Evolutionary conservation across 1,140 invertebrate genomes (phyloP).

Genomic region (Galendromus occidentalis): DNA sequence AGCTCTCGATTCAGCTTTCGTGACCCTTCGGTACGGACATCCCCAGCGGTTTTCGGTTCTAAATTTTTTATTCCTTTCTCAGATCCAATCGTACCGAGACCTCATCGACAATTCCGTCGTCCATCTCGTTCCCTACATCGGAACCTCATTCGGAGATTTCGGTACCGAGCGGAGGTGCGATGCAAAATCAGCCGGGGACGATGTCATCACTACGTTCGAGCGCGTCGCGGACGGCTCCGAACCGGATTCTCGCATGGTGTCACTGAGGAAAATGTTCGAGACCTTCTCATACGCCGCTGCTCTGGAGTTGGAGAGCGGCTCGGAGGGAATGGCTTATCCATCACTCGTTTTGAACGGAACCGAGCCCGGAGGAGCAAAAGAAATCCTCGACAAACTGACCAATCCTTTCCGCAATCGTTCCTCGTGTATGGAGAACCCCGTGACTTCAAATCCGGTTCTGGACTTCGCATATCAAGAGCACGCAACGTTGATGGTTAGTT

Average conservation of each 20-base stretch:
- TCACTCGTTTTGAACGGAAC: not conserved
- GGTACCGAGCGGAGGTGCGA: not conserved
- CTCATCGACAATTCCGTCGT: not conserved
- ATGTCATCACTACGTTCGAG: not conserved
- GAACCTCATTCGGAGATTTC: not conserved
- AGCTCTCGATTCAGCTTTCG: too few species aligned
- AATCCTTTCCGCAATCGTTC: not conserved
- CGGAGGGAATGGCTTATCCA: not conserved
- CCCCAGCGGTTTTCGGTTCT: not conserved
- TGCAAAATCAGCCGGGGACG: not conserved
- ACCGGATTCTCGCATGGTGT: not conserved
- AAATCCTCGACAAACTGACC: not conserved
- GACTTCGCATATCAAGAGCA: slow-evolving; percentile 10
- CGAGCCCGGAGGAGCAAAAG: not conserved
- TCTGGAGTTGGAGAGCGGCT: not conserved
- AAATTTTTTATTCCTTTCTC: not conserved
- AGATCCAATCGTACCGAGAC: not conserved
- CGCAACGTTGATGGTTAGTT: not conserved
- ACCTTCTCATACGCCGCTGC: not conserved
- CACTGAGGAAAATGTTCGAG: not conserved
- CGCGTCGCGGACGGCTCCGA: not conserved
- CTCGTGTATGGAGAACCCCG: not conserved
- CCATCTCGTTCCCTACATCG: not conserved
- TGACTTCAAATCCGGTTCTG: not conserved
- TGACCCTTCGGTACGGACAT: not conserved